phyloP scores from a whole-genome alignment of 2,797 vertebrate genomes.

The Ispidina lecontei region DNA sequence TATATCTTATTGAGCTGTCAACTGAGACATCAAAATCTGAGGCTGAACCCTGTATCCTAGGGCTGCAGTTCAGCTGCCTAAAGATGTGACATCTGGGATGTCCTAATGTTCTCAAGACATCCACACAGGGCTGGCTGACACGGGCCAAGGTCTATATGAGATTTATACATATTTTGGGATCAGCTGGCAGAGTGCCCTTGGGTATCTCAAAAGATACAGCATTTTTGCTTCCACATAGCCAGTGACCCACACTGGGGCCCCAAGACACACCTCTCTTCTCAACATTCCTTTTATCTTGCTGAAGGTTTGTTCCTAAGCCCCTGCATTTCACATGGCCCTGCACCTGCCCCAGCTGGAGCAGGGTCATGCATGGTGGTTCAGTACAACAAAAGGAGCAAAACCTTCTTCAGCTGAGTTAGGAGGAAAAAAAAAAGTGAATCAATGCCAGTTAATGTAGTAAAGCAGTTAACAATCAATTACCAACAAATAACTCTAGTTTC shows the following conservation, averaged over 20 bases:
- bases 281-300: fast-evolving
- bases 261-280: neutral
- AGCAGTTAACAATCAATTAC: neutral
- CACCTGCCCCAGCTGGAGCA: neutral
- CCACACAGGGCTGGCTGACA: neutral
- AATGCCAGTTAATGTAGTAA: neutral
- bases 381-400: neutral
- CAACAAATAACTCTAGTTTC: neutral
- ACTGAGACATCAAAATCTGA: neutral
- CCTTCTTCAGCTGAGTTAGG: neutral
- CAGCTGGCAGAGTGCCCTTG: neutral
- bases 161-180: neutral
- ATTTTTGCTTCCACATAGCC: neutral
- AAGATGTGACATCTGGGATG: neutral
- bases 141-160: neutral
- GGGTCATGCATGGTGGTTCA: neutral
- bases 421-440: neutral
- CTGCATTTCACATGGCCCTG: neutral
- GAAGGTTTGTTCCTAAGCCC: neutral
- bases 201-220: neutral
- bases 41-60: neutral
- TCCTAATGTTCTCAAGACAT: neutral
- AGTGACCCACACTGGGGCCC: neutral
- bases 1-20: neutral
- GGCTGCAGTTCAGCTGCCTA: neutral